These are phyloP conservation scores for Frankliniella fusca DNA, from an alignment of 2,888 invertebrate species.

Conservation along the genomic window DNA sequence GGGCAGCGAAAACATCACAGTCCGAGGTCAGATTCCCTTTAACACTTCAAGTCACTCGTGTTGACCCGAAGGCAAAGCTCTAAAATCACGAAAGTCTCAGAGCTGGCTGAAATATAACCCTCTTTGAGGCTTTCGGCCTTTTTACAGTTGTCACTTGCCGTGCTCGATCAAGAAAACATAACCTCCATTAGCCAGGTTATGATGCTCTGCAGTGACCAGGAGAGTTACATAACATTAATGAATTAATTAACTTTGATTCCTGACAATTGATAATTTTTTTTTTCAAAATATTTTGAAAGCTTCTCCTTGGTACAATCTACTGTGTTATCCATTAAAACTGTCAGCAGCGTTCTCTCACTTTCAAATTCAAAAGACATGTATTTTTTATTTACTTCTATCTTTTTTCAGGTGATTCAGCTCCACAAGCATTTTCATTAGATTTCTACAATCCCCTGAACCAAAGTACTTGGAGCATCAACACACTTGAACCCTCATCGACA, in stretches of 20 bases:
- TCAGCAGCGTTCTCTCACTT: too few species aligned
- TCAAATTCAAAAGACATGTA: background rate
- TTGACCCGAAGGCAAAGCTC: too few species aligned
- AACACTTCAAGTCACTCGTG: too few species aligned
- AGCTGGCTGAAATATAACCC: too few species aligned
- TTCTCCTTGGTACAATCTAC: too few species aligned
- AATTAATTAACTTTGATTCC: background rate
- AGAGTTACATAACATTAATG: background rate
- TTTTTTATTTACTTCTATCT: background rate
- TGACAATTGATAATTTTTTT: background rate
- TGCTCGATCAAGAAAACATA: background rate
- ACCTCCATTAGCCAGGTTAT: background rate
- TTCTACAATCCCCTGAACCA: background rate
- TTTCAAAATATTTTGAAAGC: background rate
- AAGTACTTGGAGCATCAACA: background rate
- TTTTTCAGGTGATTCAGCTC: background rate
- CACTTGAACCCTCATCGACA: conserved; percentile 37
- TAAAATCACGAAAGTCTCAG: too few species aligned
- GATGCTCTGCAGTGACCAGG: background rate
- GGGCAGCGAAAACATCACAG: too few species aligned
- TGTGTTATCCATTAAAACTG: too few species aligned
- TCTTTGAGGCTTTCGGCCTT: too few species aligned
- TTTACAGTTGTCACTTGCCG: background rate
- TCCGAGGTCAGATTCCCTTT: too few species aligned
- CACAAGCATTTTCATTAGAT: background rate